These are phyloP conservation scores for Trematomus bernacchii DNA, from an alignment of 2,797 vertebrate species.

Conservation along the genomic window DNA sequence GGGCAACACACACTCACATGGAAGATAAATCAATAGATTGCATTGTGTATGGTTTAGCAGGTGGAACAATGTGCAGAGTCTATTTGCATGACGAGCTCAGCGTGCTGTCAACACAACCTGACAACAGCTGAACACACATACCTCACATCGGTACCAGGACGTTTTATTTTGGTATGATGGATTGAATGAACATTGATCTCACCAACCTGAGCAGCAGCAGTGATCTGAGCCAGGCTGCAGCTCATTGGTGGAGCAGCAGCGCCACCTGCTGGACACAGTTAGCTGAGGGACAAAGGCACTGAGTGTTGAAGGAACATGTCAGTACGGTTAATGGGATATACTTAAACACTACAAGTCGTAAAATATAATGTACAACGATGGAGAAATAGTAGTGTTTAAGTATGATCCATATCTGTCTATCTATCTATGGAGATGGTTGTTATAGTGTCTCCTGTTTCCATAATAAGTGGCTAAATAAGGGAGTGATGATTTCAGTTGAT, in stretches of 20 bases:
- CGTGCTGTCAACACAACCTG: conserved; percentile 41
- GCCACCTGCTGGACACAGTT: conserved; percentile 40
- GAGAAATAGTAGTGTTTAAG: not conserved
- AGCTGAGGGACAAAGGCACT: not conserved
- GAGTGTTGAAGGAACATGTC: not conserved
- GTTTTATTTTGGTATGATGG: conserved; percentile 54
- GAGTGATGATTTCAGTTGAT: not conserved
- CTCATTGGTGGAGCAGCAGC: conserved; percentile 19
- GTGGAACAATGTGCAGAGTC: conserved; percentile 24
- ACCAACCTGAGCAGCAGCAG: not conserved
- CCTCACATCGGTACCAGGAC: conserved; percentile 36
- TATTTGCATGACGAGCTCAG: conserved; percentile 33
- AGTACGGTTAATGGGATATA: no score
- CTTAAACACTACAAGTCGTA: no score
- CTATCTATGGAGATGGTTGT: not conserved
- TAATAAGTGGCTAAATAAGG: not conserved
- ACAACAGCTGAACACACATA: conserved; percentile 56
- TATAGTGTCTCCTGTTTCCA: not conserved
- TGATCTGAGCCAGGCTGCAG: not conserved
- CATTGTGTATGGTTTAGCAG: conserved; percentile 9
- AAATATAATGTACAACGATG: not conserved
- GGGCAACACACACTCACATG: not conserved
- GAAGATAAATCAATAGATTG: conserved; percentile 2
- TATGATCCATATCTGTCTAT: no score
- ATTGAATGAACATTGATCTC: conserved; percentile 33